Evolutionary conservation across 2,888 invertebrate genomes (phyloP), one percentile per base, ranked within the genome.

Genomic region (Cosmorhoe ocellata): DNA sequence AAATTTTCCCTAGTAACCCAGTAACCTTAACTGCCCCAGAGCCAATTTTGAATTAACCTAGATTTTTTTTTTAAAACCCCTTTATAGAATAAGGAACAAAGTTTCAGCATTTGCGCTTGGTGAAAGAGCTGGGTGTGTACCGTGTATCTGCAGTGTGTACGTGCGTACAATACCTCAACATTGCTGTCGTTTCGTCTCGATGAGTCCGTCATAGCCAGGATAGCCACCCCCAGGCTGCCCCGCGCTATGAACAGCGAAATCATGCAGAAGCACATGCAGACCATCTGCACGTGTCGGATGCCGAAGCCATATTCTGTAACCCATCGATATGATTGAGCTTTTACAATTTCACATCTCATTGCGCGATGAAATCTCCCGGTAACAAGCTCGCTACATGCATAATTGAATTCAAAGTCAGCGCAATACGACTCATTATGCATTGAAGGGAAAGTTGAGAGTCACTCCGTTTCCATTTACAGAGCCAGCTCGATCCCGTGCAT

Each of bases 151-250:
- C n/a, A n/a, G n/a, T n/a, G n/a, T n/a, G 18, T 18, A 18, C 5
- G 18, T 18, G 18, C 5, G 24, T 24, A 4, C 7, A 7, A 24
- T 24, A 82, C 86, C 58, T 74, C 73, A 6, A 78, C 56, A 18
- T 52, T 70, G n/a, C 70, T 60, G 39, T 72, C 70, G 34, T 74
- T 74, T 0, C 80, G 82, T 3, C 81, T 76, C 0, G 75, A 71
- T 0, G 78, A 68, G 62, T 93, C 91, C 0, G 93, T 93, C 95
- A 95, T 95, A 9, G 95, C 94, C 0, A 95, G 92, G 18, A 95
- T 91, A 0, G 93, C 94, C 1, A 95, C 93, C 0, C 93, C 94
- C 61, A 94, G 90, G 68, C 93, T 93, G 31, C 94, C 92, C 44
- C 95, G 87, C 51, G 93, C 81, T 44, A 84, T 67, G 54, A 92